These are phyloP conservation scores for Yponomeuta plumbellus DNA, from an alignment of 2,888 invertebrate species.

Conservation along the genomic window DNA sequence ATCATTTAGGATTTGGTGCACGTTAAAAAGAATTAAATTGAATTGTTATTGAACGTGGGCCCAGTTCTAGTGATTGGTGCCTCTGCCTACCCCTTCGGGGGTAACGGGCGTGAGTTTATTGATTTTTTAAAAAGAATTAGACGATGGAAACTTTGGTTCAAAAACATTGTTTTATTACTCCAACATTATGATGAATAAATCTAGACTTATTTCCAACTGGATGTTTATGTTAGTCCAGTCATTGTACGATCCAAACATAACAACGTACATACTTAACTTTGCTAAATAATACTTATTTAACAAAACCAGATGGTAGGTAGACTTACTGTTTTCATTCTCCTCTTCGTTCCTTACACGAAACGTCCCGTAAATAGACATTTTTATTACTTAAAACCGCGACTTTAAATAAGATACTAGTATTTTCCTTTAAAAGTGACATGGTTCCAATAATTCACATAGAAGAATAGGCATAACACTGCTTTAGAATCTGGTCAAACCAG, in stretches of 20 bases:
- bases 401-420: background rate
- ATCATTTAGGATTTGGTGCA: no score
- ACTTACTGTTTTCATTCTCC: background rate
- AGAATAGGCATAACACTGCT: background rate
- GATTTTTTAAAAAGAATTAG: no score
- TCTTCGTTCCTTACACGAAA: background rate
- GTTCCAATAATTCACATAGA: no score
- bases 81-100: no score
- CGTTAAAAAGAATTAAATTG: no score
- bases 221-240: background rate
- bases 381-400: background rate
- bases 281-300: background rate
- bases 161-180: no score
- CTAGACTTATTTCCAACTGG: background rate
- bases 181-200: background rate
- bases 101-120: no score
- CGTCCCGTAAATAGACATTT: background rate
- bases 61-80: no score
- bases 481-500: background rate
- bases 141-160: no score
- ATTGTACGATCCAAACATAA: background rate
- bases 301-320: background rate
- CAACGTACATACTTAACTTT: background rate
- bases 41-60: no score
- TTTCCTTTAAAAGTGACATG: background rate